Conservation (phyloP, 2,113 vertebrate species). For the Microcebus murinus region DNA sequence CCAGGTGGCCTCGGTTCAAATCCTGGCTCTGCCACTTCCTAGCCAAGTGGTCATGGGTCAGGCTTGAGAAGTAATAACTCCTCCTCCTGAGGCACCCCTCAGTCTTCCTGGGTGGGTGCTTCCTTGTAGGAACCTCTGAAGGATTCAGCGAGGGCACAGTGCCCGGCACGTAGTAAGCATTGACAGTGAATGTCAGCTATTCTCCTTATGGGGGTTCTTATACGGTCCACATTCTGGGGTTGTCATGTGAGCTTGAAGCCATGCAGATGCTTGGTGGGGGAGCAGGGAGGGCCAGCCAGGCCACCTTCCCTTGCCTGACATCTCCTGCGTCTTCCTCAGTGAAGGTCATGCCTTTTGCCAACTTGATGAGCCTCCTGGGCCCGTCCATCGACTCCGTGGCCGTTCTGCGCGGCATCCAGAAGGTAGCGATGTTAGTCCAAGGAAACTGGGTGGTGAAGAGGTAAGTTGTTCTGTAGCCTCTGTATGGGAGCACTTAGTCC, state of each 20-base stretch:
- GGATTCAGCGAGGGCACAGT: not conserved
- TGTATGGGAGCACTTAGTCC: not conserved
- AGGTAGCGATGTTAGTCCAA: constrained; percentile 98
- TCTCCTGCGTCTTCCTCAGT: constrained; percentile 79
- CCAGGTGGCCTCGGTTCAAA: not conserved
- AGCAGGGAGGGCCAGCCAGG: not conserved
- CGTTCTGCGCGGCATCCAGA: constrained; percentile 96
- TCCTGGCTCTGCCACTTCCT: not conserved
- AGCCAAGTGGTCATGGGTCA: too few relatives aligned
- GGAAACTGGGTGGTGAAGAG: constrained; percentile 99
- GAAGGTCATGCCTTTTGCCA: constrained; percentile 97
- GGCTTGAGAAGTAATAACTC: not conserved
- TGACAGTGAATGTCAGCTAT: not conserved
- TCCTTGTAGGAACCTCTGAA: not conserved
- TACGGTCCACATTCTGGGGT: accelerated
- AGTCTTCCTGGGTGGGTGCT: not conserved
- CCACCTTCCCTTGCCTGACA: not conserved
- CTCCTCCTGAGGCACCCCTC: not conserved
- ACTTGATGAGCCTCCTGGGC: constrained; percentile 96
- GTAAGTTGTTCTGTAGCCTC: constrained; percentile 77
- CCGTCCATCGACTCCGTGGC: constrained; percentile 93
- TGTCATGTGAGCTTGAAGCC: not conserved
- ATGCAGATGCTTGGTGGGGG: accelerated
- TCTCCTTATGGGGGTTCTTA: accelerated
- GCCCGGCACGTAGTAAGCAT: not conserved